phyloP scores from a whole-genome alignment of 2,888 invertebrate species.

The Lasioglossum pauxillum region DNA sequence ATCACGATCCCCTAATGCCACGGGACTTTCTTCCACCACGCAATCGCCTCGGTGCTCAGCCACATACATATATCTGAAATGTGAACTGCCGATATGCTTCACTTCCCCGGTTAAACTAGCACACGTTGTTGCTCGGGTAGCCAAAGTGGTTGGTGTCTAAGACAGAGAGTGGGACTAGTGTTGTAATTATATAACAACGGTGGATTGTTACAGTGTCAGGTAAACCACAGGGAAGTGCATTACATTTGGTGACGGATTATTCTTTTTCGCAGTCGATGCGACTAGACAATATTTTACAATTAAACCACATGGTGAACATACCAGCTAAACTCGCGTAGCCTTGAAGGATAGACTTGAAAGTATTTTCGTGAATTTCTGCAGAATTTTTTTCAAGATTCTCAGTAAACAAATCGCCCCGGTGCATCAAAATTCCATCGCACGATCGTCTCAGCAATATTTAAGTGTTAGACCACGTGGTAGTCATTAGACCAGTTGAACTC shows the following conservation, averaged over 20 bases:
- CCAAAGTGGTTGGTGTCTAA: slow-evolving; percentile 33
- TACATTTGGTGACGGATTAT: not conserved
- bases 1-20: slow-evolving; percentile 25
- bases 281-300: not conserved
- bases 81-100: slow-evolving; percentile 52
- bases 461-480: not conserved
- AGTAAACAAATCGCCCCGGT: not conserved
- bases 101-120: slow-evolving; percentile 56
- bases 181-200: slow-evolving; percentile 39
- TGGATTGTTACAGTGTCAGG: slow-evolving; percentile 37
- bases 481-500: not conserved
- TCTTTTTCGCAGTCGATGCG: not conserved
- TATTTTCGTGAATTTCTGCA: not conserved
- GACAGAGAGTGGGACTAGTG: slow-evolving; percentile 30
- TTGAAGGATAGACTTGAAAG: not conserved
- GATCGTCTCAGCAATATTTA: not conserved
- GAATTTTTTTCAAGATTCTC: not conserved
- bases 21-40: slow-evolving; percentile 43
- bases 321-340: not conserved
- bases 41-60: not conserved
- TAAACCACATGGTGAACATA: not conserved
- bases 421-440: not conserved
- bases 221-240: slow-evolving; percentile 8
- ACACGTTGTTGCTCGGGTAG: slow-evolving; percentile 49
- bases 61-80: slow-evolving; percentile 56